A percentile compares a stretch with the other conserved stretches of the same genome.
Conservation (phyloP, 2,113 vertebrate genomes). For the Nothocercus julius region DNA sequence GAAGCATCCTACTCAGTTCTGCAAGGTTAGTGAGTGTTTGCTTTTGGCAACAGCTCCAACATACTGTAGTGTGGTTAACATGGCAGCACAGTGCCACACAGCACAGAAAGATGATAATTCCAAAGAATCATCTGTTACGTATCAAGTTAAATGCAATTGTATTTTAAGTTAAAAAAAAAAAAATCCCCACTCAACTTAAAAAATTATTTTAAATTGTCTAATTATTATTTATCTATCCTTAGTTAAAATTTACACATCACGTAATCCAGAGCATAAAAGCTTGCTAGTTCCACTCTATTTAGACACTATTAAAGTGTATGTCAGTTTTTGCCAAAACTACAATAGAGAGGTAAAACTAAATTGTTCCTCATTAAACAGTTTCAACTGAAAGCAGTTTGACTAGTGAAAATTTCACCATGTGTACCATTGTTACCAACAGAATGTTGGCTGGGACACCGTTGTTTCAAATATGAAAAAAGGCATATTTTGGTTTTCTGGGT, state of each 20-base stretch:
- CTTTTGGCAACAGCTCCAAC: not conserved
- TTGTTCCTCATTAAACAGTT: conserved; percentile 14
- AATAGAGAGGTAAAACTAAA: not conserved
- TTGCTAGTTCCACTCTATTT: not conserved
- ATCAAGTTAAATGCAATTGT: not conserved
- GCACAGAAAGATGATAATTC: not conserved
- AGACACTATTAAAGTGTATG: not conserved
- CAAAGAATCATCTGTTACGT: not conserved
- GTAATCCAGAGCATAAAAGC: not conserved
- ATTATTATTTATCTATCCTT: not conserved
- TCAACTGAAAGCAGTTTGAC: not conserved
- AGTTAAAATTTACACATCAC: conserved; percentile 1
- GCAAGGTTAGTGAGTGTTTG: not conserved
- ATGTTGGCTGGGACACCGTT: not conserved
- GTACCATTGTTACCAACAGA: not conserved
- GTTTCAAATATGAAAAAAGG: not conserved
- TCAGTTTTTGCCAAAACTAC: not conserved
- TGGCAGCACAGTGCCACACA: not conserved
- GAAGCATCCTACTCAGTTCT: not conserved
- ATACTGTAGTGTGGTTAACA: not conserved
- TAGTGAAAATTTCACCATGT: not conserved
- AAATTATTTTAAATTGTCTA: not conserved
- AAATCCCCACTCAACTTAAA: not conserved
- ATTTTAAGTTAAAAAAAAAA: not conserved
- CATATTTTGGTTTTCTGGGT: accelerated